These are phyloP conservation scores for Astropecten irregularis DNA, from an alignment of 53 echinoderm and acorn worm species.

Conservation along the genomic window DNA sequence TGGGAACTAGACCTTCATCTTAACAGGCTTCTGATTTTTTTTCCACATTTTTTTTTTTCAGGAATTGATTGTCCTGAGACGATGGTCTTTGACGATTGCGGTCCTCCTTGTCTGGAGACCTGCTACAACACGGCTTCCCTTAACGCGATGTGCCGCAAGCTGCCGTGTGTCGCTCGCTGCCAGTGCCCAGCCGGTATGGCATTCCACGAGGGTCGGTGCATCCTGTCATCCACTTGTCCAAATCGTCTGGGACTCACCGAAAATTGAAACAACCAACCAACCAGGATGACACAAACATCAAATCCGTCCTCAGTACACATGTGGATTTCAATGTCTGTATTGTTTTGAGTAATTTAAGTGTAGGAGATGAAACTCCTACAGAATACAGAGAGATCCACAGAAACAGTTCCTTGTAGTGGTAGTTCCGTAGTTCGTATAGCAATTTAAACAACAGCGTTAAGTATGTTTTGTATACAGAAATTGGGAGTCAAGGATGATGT, in stretches of 20 bases:
- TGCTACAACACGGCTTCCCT: conserved; percentile 20
- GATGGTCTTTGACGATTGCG: conserved; percentile 61
- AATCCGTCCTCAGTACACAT: not conserved
- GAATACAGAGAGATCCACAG: no score
- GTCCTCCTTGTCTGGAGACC: conserved; percentile 53
- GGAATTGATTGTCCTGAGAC: conserved; percentile 52
- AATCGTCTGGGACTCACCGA: not conserved
- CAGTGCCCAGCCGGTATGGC: conserved; percentile 51
- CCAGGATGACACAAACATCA: not conserved
- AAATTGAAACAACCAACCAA: not conserved
- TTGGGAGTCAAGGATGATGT: no score
- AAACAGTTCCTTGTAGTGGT: no score
- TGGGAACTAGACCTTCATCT: no score
- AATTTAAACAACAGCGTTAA: no score
- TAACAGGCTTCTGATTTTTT: no score
- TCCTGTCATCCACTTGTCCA: conserved; percentile 26
- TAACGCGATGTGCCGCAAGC: not conserved
- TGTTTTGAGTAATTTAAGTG: no score
- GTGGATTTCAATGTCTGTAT: no score
- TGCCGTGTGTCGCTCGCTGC: conserved; percentile 48
- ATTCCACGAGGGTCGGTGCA: conserved; percentile 39
- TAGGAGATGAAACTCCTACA: no score
- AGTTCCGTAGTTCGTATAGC: no score
- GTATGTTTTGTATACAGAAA: no score
- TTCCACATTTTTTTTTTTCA: not conserved